phyloP scores from a whole-genome alignment of 2,888 invertebrate genomes.

The Flexamia atlantica region DNA sequence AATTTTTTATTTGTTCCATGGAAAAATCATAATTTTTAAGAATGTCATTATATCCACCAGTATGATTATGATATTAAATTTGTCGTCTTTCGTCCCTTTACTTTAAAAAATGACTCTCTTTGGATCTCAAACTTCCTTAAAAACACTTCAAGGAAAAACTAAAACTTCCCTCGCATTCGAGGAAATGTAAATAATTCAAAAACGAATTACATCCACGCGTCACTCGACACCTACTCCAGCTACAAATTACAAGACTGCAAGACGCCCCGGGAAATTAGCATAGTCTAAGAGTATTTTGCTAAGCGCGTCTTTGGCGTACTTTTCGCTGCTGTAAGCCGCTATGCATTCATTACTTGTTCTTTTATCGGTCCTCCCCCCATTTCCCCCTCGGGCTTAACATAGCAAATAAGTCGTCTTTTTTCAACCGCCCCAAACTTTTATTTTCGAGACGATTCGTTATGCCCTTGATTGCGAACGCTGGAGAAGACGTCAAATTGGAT shows the following conservation, averaged over 20 bases:
- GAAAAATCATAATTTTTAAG: too few relatives aligned
- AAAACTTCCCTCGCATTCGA: background rate
- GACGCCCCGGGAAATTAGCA: conserved; percentile 44
- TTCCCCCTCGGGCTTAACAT: conserved; percentile 42
- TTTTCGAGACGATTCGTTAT: conserved; percentile 49
- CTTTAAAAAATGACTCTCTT: too few relatives aligned
- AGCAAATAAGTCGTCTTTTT: conserved; percentile 58
- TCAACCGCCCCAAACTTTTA: conserved; percentile 52
- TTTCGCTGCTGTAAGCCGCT: conserved; percentile 68
- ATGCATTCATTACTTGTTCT: conserved; percentile 69
- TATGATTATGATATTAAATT: too few relatives aligned
- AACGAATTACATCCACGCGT: conserved; percentile 47
- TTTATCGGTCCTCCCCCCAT: conserved; percentile 55
- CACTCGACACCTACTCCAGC: conserved; percentile 6
- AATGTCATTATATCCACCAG: too few relatives aligned
- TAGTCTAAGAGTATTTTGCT: conserved; percentile 68
- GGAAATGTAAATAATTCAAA: conserved; percentile 48
- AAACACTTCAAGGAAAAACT: too few relatives aligned
- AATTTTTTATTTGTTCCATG: too few relatives aligned
- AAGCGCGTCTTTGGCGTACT: conserved; percentile 67
- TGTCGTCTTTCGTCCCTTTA: too few relatives aligned
- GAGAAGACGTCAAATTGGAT: background rate
- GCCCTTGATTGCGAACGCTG: conserved; percentile 42
- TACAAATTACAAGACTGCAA: conserved; percentile 53
- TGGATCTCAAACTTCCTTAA: too few relatives aligned